Conservation (phyloP, 2,797 vertebrate species). For the Clarias pachynema region DNA sequence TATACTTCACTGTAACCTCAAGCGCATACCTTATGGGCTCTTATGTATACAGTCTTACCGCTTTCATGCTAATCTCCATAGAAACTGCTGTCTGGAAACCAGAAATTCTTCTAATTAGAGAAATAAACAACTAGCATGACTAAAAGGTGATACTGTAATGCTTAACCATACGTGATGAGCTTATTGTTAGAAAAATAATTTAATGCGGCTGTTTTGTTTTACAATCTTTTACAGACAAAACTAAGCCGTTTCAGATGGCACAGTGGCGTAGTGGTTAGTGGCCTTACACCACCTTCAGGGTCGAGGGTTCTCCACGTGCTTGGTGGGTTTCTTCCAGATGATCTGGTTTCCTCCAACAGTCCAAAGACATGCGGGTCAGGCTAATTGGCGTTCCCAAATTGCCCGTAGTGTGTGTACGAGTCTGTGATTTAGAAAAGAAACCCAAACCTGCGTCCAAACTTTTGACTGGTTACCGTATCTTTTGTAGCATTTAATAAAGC, state of each 20-base stretch:
- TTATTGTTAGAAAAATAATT: background rate
- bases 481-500: background rate
- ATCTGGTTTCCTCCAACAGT: no score
- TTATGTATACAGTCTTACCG: background rate
- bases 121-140: background rate
- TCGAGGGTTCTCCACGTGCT: no score
- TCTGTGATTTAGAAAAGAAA: no score
- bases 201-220: background rate
- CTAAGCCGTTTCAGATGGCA: no score
- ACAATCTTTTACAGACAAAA: background rate
- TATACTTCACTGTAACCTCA: constrained; percentile 27
- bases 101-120: background rate
- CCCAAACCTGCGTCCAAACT: no score
- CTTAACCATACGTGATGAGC: background rate
- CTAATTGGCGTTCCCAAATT: no score
- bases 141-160: background rate
- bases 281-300: no score
- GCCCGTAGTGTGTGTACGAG: no score
- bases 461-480: no score
- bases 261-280: no score
- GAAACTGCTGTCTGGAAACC: background rate
- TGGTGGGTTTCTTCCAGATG: no score
- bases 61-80: background rate
- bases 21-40: constrained; percentile 1
- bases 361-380: no score